Percentiles rank a stretch among this genome's conserved stretches.
Conservation (phyloP, 2,888 invertebrate species). For the Drosophila borealis region DNA sequence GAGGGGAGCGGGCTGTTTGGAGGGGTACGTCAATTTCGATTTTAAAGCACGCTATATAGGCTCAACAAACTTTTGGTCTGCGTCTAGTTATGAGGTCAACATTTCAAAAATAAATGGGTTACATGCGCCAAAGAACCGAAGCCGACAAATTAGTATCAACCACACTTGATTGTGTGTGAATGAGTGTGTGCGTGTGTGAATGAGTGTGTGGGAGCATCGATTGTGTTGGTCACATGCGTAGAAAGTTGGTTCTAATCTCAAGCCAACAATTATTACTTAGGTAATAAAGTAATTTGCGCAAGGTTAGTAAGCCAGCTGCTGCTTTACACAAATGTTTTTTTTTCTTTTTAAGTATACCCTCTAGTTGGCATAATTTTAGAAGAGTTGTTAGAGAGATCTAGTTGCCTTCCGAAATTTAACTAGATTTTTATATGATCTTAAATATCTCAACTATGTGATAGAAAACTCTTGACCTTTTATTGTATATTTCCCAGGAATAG, state of each 20-base stretch:
- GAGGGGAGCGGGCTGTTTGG: background rate
- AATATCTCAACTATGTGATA: no score
- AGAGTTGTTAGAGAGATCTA: no score
- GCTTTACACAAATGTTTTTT: conserved; percentile 6
- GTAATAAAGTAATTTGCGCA: conserved; percentile 40
- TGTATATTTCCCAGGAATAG: no score
- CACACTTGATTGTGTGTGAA: conserved; percentile 1
- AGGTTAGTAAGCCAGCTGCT: conserved; percentile 51
- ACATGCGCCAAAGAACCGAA: conserved; percentile 52
- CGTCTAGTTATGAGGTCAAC: conserved; percentile 73
- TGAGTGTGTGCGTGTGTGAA: conserved; percentile 11
- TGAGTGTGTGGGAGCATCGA: conserved; percentile 9
- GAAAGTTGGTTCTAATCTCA: conserved; percentile 26
- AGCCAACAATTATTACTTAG: conserved; percentile 1
- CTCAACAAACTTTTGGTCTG: conserved; percentile 43
- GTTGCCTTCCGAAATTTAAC: no score
- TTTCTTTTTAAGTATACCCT: conserved; percentile 13
- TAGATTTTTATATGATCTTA: no score
- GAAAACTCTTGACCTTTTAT: no score
- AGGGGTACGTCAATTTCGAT: conserved; percentile 40
- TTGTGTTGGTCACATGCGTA: conserved; percentile 5
- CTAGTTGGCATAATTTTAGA: background rate
- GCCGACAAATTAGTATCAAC: conserved; percentile 7
- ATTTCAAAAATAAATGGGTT: conserved; percentile 76
- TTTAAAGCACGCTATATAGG: conserved; percentile 63